Evolutionary conservation across 1,140 invertebrate genomes (phyloP).

Genomic region (Heliconius hermathena): DNA sequence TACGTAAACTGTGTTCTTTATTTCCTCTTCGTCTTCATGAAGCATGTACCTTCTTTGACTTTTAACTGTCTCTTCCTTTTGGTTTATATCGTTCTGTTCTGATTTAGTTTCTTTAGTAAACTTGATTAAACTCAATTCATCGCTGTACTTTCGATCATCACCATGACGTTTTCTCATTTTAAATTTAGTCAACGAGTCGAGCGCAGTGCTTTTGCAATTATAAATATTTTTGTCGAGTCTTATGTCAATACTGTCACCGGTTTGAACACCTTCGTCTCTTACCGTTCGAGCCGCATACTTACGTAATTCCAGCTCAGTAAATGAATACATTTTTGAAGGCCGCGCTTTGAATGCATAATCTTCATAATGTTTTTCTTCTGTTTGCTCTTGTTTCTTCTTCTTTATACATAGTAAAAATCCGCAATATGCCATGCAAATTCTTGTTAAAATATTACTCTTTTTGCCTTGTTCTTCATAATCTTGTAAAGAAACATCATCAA

Average conservation of each 20-base stretch:
- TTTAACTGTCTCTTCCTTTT: not conserved
- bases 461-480: constrained; percentile 36
- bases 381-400: constrained; percentile 4
- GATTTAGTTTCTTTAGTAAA: constrained; percentile 35
- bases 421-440: constrained; percentile 36
- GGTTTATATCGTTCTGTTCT: constrained; percentile 9
- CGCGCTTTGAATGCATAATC: constrained; percentile 4
- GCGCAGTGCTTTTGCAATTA: not conserved
- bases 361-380: constrained; percentile 21
- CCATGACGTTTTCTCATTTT: not conserved
- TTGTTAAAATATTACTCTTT: constrained; percentile 36
- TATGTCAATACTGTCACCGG: constrained; percentile 54
- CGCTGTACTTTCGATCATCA: constrained; percentile 14
- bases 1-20: constrained; percentile 54
- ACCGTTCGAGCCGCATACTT: constrained; percentile 39
- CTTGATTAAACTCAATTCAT: constrained; percentile 39
- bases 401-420: constrained; percentile 37
- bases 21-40: constrained; percentile 55
- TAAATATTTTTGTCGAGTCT: constrained; percentile 22
- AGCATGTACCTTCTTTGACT: constrained; percentile 13
- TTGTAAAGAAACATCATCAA: constrained; percentile 41
- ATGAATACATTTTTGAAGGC: constrained; percentile 51
- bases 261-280: constrained; percentile 57
- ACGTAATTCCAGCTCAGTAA: constrained; percentile 56
- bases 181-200: constrained; percentile 10